These are phyloP conservation scores for Drosophila insularis DNA, from an alignment of 1,140 invertebrate genomes.

Conservation along the genomic window DNA sequence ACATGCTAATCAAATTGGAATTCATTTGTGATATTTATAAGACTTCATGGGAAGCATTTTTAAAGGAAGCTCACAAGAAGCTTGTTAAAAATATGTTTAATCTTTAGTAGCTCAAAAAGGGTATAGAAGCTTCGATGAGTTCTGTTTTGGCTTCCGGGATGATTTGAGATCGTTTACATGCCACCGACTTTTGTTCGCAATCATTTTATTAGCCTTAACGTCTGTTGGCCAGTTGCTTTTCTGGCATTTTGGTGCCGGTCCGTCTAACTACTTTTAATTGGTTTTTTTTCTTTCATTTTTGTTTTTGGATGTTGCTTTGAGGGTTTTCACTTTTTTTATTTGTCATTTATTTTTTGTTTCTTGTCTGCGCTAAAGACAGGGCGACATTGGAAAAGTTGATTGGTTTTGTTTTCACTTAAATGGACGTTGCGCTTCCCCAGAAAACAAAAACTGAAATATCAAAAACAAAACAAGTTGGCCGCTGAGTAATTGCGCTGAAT, in stretches of 20 bases:
- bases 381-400: conserved; percentile 72
- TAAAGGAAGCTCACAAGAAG: no score
- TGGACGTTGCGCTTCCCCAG: conserved; percentile 1
- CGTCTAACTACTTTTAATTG: conserved; percentile 1
- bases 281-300: background rate
- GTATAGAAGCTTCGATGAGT: background rate
- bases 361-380: background rate
- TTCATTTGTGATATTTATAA: no score
- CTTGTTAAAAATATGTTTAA: background rate
- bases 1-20: no score
- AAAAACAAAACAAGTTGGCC: conserved; percentile 6
- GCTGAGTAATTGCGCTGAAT: background rate
- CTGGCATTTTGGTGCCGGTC: background rate
- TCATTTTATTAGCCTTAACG: background rate
- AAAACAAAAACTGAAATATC: background rate
- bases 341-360: background rate
- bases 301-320: background rate
- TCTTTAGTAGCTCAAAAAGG: background rate
- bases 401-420: conserved; percentile 68
- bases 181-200: background rate
- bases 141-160: background rate
- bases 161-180: background rate
- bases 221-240: background rate
- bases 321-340: conserved; percentile 3
- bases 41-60: no score